Percentiles rank a stretch among this genome's conserved stretches.
phyloP scores from a whole-genome alignment of 2,113 vertebrate species.

The Pseudorhombus dupliciocellatus region DNA sequence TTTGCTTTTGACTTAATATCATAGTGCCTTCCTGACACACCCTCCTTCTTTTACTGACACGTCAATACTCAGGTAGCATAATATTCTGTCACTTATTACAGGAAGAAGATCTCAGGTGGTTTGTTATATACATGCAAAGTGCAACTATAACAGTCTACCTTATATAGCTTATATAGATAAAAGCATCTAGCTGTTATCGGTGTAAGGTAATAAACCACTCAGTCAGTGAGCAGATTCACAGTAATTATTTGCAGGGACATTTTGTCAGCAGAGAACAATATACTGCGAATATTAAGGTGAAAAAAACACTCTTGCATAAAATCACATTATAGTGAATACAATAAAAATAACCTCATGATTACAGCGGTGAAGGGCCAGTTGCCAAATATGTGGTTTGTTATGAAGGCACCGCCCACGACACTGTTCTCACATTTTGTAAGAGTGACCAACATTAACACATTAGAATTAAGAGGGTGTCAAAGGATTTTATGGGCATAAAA shows the following conservation, averaged over 20 bases:
- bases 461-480: slow-evolving; percentile 12
- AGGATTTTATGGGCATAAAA: slow-evolving; percentile 31
- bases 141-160: slow-evolving; percentile 31
- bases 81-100: slow-evolving; percentile 36
- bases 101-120: slow-evolving; percentile 30
- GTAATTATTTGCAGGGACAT: slow-evolving; percentile 17
- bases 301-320: slow-evolving; percentile 15
- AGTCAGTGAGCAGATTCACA: slow-evolving; percentile 37
- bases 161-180: slow-evolving; percentile 20
- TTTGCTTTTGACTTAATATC: slow-evolving; percentile 19
- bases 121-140: slow-evolving; percentile 47
- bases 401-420: slow-evolving; percentile 63
- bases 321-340: slow-evolving; percentile 9
- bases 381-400: slow-evolving; percentile 46
- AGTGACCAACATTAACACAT: slow-evolving; percentile 30
- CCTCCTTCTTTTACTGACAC: slow-evolving; percentile 5
- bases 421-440: slow-evolving; percentile 27
- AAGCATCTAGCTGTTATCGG: slow-evolving; percentile 20
- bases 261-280: slow-evolving; percentile 24
- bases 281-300: slow-evolving; percentile 25
- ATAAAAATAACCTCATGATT: slow-evolving; percentile 30
- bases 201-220: slow-evolving; percentile 27
- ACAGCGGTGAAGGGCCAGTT: slow-evolving; percentile 40
- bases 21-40: slow-evolving; percentile 11
- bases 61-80: slow-evolving; percentile 33